A percentile compares a stretch with the other conserved stretches of the same genome.
phyloP scores from a whole-genome alignment of 2,888 invertebrate species.

The Aproaerema taeniolella region DNA sequence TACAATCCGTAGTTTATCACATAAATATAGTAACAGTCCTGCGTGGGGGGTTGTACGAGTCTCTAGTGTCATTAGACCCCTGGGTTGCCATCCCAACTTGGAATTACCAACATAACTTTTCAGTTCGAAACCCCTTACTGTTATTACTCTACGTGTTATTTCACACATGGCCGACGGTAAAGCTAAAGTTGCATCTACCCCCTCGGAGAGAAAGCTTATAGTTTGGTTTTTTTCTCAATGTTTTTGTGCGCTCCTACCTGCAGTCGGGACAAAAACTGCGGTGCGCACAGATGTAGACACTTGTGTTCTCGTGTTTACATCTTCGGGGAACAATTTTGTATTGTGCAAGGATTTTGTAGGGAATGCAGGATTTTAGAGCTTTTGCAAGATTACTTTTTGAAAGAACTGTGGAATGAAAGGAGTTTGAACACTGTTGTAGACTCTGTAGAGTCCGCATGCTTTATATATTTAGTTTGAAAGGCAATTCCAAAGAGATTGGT shows the following conservation, averaged over 20 bases:
- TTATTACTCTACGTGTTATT: too few relatives aligned
- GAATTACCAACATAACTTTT: conserved; percentile 14
- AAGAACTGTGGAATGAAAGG: too few relatives aligned
- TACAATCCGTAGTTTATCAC: too few relatives aligned
- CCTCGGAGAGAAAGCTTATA: conserved; percentile 39
- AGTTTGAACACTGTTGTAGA: too few relatives aligned
- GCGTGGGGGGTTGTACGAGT: conserved; percentile 1
- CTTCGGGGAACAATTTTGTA: conserved; percentile 23
- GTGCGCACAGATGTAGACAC: conserved; percentile 37
- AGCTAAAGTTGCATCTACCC: conserved; percentile 40
- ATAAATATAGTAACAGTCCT: too few relatives aligned
- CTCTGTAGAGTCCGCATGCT: too few relatives aligned
- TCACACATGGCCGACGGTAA: too few relatives aligned
- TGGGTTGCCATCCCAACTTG: conserved; percentile 30
- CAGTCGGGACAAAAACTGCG: conserved; percentile 43
- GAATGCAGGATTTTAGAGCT: too few relatives aligned
- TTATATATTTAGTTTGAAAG: too few relatives aligned
- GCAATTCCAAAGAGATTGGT: too few relatives aligned
- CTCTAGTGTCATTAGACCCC: conserved; percentile 66
- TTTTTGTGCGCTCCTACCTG: conserved; percentile 46
- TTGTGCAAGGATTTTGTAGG: conserved; percentile 28
- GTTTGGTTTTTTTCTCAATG: conserved; percentile 30
- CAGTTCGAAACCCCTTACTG: too few relatives aligned
- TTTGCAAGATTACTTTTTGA: too few relatives aligned
- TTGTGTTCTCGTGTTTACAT: conserved; percentile 33